A percentile compares a stretch with the other conserved stretches of the same genome.
These are phyloP conservation scores for Drosophila equinoxialis DNA, from an alignment of 1,140 invertebrate genomes.

Conservation along the genomic window DNA sequence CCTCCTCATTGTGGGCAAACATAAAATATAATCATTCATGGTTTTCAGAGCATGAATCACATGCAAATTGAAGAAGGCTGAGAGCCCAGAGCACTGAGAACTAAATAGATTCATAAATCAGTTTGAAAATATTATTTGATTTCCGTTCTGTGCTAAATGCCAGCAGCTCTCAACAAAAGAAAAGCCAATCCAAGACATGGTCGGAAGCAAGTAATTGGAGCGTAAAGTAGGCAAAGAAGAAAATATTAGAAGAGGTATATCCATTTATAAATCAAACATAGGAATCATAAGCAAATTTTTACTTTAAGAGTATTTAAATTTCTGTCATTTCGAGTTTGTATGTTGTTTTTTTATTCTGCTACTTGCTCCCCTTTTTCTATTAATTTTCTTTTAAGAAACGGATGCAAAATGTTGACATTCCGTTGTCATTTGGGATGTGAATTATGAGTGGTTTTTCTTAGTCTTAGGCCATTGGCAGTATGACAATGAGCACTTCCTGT, in stretches of 20 bases:
- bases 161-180: slow-evolving; percentile 72
- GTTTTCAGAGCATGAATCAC: slow-evolving; percentile 81
- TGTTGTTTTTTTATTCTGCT: slow-evolving; percentile 3
- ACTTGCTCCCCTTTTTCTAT: slow-evolving; percentile 4
- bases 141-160: slow-evolving; percentile 60
- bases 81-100: slow-evolving; percentile 32
- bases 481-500: slow-evolving; percentile 71
- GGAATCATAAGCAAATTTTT: slow-evolving; percentile 8
- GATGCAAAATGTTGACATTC: slow-evolving; percentile 74
- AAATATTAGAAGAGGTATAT: neutral
- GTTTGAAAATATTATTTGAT: slow-evolving; percentile 81
- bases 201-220: slow-evolving; percentile 76
- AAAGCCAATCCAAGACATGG: slow-evolving; percentile 43
- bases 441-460: slow-evolving; percentile 62
- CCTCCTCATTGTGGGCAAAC: slow-evolving; percentile 48
- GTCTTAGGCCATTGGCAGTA: slow-evolving; percentile 64
- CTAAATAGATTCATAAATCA: slow-evolving; percentile 81
- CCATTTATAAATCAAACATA: neutral
- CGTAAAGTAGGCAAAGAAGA: slow-evolving; percentile 50
- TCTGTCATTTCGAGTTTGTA: neutral
- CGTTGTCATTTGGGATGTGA: slow-evolving; percentile 62
- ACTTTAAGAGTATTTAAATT: neutral
- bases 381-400: slow-evolving; percentile 33
- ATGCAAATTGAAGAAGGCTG: slow-evolving; percentile 59
- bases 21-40: slow-evolving; percentile 76